Percentiles rank a stretch among this genome's conserved stretches.
Evolutionary conservation across 1,140 invertebrate species (phyloP).

Genomic region (Tribolium madens): DNA sequence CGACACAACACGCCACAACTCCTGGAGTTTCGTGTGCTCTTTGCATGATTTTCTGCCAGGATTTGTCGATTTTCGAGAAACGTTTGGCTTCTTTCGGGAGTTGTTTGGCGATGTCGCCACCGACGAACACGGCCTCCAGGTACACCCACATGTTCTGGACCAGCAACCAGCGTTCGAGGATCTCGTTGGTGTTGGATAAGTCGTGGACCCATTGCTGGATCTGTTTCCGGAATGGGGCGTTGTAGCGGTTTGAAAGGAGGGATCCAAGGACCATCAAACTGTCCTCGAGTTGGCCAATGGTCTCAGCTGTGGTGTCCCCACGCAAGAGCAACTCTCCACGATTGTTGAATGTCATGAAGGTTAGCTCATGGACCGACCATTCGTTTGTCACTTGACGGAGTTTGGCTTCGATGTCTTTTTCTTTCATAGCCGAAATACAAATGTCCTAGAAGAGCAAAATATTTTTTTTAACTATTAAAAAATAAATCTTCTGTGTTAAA

Average conservation of each 20-base stretch:
- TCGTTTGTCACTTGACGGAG: slow-evolving; percentile 94
- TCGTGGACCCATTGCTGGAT: slow-evolving; percentile 97
- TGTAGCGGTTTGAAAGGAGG: slow-evolving; percentile 93
- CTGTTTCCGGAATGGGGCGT: slow-evolving; percentile 95
- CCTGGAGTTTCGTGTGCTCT: slow-evolving; percentile 94
- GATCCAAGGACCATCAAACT: slow-evolving; percentile 96
- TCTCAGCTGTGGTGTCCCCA: slow-evolving; percentile 95
- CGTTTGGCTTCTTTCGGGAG: slow-evolving; percentile 94
- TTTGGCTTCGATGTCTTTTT: slow-evolving; percentile 98
- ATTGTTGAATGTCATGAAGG: slow-evolving; percentile 96
- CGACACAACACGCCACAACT: slow-evolving; percentile 95
- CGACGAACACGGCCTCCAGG: slow-evolving; percentile 97
- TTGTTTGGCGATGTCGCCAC: slow-evolving; percentile 98
- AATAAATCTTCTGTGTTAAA: too few species aligned
- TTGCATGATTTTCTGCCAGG: slow-evolving; percentile 98
- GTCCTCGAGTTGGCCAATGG: slow-evolving; percentile 93
- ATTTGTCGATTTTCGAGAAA: slow-evolving; percentile 97
- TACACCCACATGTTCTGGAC: slow-evolving; percentile 99
- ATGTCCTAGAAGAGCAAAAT: slow-evolving; percentile 79
- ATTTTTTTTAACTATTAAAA: too few species aligned
- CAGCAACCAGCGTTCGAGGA: slow-evolving; percentile 94
- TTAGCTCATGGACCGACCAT: slow-evolving; percentile 93
- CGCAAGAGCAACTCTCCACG: slow-evolving; percentile 91
- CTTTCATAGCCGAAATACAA: slow-evolving; percentile 97
- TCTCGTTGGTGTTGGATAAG: slow-evolving; percentile 96